A percentile compares a stretch with the other conserved stretches of the same genome.
These are phyloP conservation scores for Pitta sordida DNA, from an alignment of 2,113 vertebrate genomes.

Conservation along the genomic window DNA sequence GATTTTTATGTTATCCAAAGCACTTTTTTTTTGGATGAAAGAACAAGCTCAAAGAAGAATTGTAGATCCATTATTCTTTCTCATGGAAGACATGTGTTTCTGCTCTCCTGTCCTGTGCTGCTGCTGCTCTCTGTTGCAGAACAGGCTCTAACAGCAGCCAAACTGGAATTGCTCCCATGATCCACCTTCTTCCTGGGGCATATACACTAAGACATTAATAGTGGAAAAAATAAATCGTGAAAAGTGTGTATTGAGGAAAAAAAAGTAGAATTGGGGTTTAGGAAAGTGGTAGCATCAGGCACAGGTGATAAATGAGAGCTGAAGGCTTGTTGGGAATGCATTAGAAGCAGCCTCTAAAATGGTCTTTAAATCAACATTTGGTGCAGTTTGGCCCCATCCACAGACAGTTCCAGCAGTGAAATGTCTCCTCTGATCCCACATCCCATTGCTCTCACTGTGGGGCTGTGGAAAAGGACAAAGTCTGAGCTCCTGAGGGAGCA, in stretches of 20 bases:
- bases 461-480: not conserved
- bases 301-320: not conserved
- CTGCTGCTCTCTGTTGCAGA: too few relatives aligned
- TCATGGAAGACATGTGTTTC: too few relatives aligned
- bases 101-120: too few relatives aligned
- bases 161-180: too few relatives aligned
- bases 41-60: not conserved
- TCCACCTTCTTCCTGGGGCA: too few relatives aligned
- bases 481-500: not conserved
- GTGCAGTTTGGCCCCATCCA: not conserved
- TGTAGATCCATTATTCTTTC: too few relatives aligned
- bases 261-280: not conserved
- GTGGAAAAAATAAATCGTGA: not conserved
- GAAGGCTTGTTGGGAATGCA: not conserved
- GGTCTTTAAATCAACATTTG: not conserved
- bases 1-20: not conserved
- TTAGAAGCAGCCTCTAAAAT: not conserved
- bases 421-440: not conserved
- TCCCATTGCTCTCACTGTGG: not conserved
- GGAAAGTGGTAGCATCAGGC: not conserved
- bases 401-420: not conserved
- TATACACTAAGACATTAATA: not conserved
- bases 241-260: not conserved
- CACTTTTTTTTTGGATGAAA: not conserved
- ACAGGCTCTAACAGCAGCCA: too few relatives aligned